phyloP scores from a whole-genome alignment of 2,113 vertebrate genomes.

The Tichodroma muraria region DNA sequence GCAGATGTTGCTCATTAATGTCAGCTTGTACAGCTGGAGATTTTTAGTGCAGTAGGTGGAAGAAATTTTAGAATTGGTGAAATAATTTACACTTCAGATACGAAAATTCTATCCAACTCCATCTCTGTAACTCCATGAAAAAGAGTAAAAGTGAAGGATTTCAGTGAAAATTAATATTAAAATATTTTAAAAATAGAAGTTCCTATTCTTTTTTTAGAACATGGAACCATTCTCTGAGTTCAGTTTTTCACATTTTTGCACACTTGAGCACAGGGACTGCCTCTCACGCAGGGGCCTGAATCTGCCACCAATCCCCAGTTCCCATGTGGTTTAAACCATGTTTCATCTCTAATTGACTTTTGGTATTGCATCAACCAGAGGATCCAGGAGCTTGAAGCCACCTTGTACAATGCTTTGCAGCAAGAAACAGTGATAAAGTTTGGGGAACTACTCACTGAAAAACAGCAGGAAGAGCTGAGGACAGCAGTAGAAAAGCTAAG shows the following conservation, averaged over 20 bases:
- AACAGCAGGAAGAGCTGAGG: slow-evolving; percentile 91
- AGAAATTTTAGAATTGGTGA: neutral
- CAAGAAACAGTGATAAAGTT: slow-evolving; percentile 97
- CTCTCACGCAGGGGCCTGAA: neutral
- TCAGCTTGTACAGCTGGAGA: neutral
- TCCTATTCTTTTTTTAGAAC: neutral
- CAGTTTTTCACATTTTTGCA: neutral
- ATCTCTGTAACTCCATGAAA: neutral
- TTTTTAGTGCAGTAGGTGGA: neutral
- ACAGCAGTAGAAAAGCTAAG: slow-evolving; percentile 91
- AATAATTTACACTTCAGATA: neutral
- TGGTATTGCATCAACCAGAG: slow-evolving; percentile 78
- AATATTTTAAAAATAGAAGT: neutral
- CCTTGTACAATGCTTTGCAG: slow-evolving; percentile 96
- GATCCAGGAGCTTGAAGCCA: slow-evolving; percentile 98
- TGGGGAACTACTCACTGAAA: slow-evolving; percentile 89
- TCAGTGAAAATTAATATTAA: neutral
- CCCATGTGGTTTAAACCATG: neutral
- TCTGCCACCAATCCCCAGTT: neutral
- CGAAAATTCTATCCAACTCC: neutral
- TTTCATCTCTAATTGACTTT: slow-evolving; percentile 41
- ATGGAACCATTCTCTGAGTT: neutral
- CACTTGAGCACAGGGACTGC: neutral
- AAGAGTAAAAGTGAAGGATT: neutral
- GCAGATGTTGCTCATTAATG: neutral